These are phyloP conservation scores for Limosa lapponica DNA, from an alignment of 2,797 vertebrate genomes.

Conservation along the genomic window DNA sequence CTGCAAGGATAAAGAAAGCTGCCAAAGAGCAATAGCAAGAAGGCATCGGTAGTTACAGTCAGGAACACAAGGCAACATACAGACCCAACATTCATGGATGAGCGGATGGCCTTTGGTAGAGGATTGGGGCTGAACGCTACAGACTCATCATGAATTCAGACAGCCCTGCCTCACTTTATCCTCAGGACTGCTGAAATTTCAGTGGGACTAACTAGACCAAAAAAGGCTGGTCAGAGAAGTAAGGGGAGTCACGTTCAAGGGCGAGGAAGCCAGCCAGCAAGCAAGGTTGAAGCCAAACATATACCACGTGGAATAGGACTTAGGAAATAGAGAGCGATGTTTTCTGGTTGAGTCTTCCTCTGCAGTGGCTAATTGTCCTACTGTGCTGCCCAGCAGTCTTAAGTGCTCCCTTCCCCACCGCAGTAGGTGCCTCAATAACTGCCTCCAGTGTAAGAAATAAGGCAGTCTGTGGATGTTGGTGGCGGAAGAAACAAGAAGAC, in stretches of 20 bases:
- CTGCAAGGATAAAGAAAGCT: neutral
- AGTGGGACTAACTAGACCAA: neutral
- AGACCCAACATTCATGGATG: neutral
- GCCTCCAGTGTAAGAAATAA: neutral
- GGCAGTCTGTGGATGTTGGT: neutral
- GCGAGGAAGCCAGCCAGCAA: neutral
- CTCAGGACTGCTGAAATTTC: neutral
- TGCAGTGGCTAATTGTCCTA: rapidly evolving
- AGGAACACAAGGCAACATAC: neutral
- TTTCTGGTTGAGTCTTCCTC: neutral
- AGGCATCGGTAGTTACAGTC: neutral
- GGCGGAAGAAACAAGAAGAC: neutral
- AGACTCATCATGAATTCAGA: neutral
- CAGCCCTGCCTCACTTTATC: neutral
- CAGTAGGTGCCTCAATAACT: neutral
- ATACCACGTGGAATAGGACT: neutral
- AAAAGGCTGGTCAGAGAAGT: neutral
- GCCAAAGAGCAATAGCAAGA: neutral
- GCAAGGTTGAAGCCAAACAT: neutral
- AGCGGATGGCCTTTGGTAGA: neutral
- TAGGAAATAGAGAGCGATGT: neutral
- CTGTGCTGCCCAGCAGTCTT: neutral
- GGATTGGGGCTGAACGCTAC: rapidly evolving
- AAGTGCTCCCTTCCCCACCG: rapidly evolving
- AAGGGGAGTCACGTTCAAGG: neutral